Evolutionary conservation across 2,797 vertebrate genomes (phyloP).

Genomic region (Tangara arthus): DNA sequence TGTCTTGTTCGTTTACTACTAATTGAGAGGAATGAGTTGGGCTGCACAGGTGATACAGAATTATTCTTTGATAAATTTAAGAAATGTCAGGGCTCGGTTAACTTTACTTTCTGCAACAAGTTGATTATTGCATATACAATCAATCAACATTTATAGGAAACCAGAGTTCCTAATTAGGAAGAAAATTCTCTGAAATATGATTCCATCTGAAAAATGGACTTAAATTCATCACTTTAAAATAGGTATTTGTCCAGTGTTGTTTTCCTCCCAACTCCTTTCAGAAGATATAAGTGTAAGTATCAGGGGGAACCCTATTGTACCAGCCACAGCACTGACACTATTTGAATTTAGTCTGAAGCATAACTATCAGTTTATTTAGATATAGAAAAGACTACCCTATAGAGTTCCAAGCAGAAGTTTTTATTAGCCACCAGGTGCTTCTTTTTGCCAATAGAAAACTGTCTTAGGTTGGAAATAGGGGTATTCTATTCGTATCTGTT

Average conservation of each 20-base stretch:
- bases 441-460: neutral
- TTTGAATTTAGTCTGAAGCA: neutral
- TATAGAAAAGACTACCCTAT: neutral
- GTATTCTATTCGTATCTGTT: neutral
- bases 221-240: neutral
- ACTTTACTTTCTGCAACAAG: neutral
- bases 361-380: neutral
- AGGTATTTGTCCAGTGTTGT: neutral
- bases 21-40: neutral
- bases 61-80: neutral
- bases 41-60: neutral
- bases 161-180: neutral
- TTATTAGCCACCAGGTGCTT: neutral
- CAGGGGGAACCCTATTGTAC: rapidly evolving
- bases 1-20: neutral
- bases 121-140: neutral
- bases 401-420: neutral
- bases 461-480: neutral
- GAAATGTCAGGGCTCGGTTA: neutral
- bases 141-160: neutral
- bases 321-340: neutral
- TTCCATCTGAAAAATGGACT: neutral
- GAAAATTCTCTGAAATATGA: neutral
- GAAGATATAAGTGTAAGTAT: neutral
- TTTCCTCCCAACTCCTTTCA: neutral